phyloP scores from a whole-genome alignment of 1,140 invertebrate genomes.

The Megalonaias nervosa region DNA sequence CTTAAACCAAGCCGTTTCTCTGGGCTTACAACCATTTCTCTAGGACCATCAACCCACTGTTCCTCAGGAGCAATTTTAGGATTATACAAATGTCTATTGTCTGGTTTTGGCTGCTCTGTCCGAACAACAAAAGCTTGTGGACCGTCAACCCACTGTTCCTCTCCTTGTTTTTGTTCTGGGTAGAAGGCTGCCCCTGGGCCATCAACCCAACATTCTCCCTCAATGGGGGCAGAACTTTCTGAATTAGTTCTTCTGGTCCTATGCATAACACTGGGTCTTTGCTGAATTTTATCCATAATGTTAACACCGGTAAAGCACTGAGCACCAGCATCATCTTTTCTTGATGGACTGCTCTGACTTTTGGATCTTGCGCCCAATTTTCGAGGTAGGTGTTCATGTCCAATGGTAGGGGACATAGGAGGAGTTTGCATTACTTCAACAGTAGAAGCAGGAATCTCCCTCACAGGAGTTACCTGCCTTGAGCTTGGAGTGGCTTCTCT shows the following conservation, averaged over 20 bases:
- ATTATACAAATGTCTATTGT: conserved; percentile 43
- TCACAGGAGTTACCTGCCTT: conserved; percentile 31
- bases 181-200: conserved; percentile 78
- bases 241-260: conserved; percentile 22
- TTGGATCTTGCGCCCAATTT: conserved; percentile 40
- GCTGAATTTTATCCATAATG: conserved; percentile 34
- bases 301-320: conserved; percentile 35
- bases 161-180: conserved; percentile 48
- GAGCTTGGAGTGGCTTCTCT: conserved; percentile 13
- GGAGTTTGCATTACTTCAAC: conserved; percentile 29
- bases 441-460: conserved; percentile 17
- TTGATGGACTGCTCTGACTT: conserved; percentile 9
- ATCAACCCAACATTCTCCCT: conserved; percentile 96
- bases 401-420: conserved; percentile 35
- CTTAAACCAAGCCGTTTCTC: conserved; percentile 29
- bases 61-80: conserved; percentile 83
- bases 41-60: conserved; percentile 95
- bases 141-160: conserved; percentile 69
- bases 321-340: conserved; percentile 11
- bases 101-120: conserved; percentile 39
- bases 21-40: conserved; percentile 51
- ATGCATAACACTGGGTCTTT: neutral
- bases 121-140: conserved; percentile 62
- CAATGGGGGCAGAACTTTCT: conserved; percentile 16
- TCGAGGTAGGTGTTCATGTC: conserved; percentile 39